Base-by-base conservation (phyloP, 1,140 invertebrate species). In the Habropoda laboriosa region DNA sequence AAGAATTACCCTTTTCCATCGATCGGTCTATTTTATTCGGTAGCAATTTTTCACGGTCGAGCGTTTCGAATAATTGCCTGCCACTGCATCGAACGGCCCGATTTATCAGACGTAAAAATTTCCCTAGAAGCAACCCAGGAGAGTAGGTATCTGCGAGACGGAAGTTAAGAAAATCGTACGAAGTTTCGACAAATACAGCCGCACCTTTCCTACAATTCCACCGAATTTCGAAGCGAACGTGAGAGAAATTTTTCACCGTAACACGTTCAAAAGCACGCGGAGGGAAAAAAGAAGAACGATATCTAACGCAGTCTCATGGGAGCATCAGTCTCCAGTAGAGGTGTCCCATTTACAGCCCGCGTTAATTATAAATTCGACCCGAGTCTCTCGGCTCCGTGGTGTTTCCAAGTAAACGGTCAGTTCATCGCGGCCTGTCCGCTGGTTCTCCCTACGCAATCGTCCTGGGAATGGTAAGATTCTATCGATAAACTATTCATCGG, bases 361-460 rank as follows among this genome's bases (percentile, higher is more conserved):
- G 89, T 89, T 90, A 90, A 90, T 90, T 90, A 90, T 90, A 89
- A 90, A 90, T 88, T 89, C 84, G 84, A 86, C 80, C 81, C 79
- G 64, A 87, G 83, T 85, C 81, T 80, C 77, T 70, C 78, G 73
- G 71, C 75, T 72, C 58, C 80, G 55, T 82, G 68, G 81, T 42
- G 72, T 86, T 79, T 79, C 78, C 78, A 74, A 86, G 81, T 86
- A 87, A 87, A 87, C 86, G 81, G 86, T 84, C 81, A 87, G 85
- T 83, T n/a, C 85, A n/a, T 42, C 58, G 76, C 77, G 53, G 60
- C 27, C 38, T 75, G 66, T n/a, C 74, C 64, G 66, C 27, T 76
- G 8, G 57, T 61, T 67, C 55, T 53, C 49, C 76, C 77, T 53
- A 68, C 68, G 30, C 76, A 53, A 74, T 83, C 60, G 57, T 42